Evolutionary conservation across 2,113 vertebrate genomes (phyloP).

Genomic region (Apodemus sylvaticus): DNA sequence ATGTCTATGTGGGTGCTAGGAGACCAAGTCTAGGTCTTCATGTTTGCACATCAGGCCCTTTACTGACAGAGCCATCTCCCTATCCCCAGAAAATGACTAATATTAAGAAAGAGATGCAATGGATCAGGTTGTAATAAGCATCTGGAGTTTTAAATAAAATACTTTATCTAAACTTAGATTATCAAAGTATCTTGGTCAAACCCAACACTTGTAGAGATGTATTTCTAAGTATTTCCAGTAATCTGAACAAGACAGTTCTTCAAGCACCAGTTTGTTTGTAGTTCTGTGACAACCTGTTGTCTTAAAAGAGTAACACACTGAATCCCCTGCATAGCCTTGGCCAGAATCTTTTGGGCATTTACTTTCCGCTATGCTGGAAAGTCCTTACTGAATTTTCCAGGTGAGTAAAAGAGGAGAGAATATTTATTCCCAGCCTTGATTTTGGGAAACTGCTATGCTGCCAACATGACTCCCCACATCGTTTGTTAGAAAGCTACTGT

Average conservation of each 20-base stretch:
- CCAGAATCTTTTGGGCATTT: background rate
- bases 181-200: constrained; percentile 57
- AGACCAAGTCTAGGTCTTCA: background rate
- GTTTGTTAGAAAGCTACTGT: constrained; percentile 62
- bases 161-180: constrained; percentile 55
- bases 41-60: background rate
- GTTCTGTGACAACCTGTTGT: background rate
- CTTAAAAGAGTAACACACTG: background rate
- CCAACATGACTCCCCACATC: constrained; percentile 59
- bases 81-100: background rate
- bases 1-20: too few species aligned
- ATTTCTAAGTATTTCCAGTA: constrained; percentile 38
- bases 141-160: constrained; percentile 71
- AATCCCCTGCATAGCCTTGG: background rate
- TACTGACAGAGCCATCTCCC: background rate
- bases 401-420: background rate
- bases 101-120: constrained; percentile 69
- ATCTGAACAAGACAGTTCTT: constrained; percentile 33
- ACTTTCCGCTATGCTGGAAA: background rate
- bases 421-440: constrained; percentile 65
- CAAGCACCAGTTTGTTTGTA: background rate
- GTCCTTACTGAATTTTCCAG: constrained; percentile 12
- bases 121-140: constrained; percentile 76
- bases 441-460: constrained; percentile 58
- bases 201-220: background rate